Conservation (phyloP, 2,113 vertebrate genomes). For the Centropristis striata region DNA sequence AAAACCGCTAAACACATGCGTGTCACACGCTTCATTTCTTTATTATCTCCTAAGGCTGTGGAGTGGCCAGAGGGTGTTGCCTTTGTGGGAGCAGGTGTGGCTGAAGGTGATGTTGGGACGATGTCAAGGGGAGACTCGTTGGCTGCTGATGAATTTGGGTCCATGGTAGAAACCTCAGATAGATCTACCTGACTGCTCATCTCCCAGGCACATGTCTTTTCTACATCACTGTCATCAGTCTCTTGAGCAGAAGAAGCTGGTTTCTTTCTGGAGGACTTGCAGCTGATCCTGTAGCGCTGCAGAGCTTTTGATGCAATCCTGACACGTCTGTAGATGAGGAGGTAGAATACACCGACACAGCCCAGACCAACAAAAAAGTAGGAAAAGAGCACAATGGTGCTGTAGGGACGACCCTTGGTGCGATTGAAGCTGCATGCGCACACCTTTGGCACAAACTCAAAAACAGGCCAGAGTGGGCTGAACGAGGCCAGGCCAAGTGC, state of each 20-base stretch:
- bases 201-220: constrained; percentile 76
- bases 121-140: not conserved
- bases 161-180: not conserved
- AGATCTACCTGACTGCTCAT: constrained; percentile 70
- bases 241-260: constrained; percentile 44
- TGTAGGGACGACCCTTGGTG: constrained; percentile 86
- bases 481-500: constrained; percentile 86
- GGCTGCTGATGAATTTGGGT: constrained; percentile 1
- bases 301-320: constrained; percentile 81
- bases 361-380: constrained; percentile 89
- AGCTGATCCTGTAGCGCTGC: constrained; percentile 84
- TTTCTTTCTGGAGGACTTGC: constrained; percentile 73
- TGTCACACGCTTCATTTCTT: constrained; percentile 88
- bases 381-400: constrained; percentile 89
- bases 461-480: constrained; percentile 87
- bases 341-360: constrained; percentile 89
- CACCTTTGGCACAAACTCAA: constrained; percentile 87
- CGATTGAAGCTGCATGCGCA: constrained; percentile 94
- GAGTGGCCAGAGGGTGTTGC: constrained; percentile 37
- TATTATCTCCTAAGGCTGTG: constrained; percentile 76
- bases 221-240: constrained; percentile 85
- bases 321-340: constrained; percentile 89
- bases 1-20: constrained; percentile 91
- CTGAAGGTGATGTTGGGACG: not conserved
- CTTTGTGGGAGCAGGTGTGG: constrained; percentile 6